These are phyloP conservation scores for Ara ararauna DNA, from an alignment of 2,797 vertebrate genomes.

Conservation along the genomic window DNA sequence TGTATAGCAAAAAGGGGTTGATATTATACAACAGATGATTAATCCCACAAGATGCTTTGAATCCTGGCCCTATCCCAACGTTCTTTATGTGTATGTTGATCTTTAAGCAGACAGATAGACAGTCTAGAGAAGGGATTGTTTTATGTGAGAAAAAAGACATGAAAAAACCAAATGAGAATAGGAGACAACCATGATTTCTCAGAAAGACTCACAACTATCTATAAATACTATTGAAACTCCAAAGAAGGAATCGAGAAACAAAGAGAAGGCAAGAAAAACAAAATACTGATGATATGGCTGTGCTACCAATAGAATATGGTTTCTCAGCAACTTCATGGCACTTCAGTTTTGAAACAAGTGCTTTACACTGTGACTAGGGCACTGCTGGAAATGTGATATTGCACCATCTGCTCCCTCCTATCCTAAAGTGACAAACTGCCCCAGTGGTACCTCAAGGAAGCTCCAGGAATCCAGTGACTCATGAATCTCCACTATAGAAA, in stretches of 20 bases:
- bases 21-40: constrained; percentile 28
- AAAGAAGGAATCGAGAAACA: neutral
- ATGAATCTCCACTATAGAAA: neutral
- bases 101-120: neutral
- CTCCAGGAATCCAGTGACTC: constrained; percentile 13
- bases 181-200: neutral
- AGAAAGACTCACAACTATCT: neutral
- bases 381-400: neutral
- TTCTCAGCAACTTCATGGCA: neutral
- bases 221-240: neutral
- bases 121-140: neutral
- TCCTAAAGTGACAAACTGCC: neutral
- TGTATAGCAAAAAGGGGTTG: constrained; percentile 7
- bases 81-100: neutral
- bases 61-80: neutral
- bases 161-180: neutral
- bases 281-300: neutral
- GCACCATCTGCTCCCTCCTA: constrained; percentile 1
- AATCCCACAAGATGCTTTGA: constrained; percentile 21
- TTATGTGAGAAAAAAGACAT: neutral
- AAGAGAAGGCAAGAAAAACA: neutral
- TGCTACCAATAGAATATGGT: neutral
- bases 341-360: neutral
- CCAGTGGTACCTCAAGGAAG: neutral
- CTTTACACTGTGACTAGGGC: neutral